phyloP scores from a whole-genome alignment of 92 coral and sea anemone species.

The Siderastrea siderea region DNA sequence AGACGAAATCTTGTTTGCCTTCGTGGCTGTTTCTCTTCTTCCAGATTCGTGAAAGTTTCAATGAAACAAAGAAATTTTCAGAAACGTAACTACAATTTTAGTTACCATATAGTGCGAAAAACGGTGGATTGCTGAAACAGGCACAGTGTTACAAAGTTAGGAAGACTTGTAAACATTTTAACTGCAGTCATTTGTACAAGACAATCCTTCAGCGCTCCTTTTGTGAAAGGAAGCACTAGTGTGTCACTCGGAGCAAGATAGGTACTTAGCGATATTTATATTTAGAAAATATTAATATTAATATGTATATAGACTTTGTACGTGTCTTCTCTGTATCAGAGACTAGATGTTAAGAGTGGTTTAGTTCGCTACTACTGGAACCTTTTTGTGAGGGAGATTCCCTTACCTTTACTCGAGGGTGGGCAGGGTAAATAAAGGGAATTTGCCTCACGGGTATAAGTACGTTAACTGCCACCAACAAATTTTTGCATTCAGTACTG shows the following conservation, averaged over 20 bases:
- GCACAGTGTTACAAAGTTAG: background rate
- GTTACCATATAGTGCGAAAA: no score
- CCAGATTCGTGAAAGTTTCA: no score
- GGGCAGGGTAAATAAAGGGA: background rate
- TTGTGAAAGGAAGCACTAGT: background rate
- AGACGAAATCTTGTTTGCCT: no score
- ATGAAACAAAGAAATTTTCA: no score
- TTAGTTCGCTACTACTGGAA: background rate
- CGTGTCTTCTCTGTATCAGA: background rate
- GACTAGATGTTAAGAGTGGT: no score
- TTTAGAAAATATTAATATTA: background rate
- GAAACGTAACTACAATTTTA: no score
- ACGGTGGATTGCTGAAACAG: background rate
- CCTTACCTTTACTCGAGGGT: background rate
- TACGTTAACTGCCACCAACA: background rate
- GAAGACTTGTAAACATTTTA: background rate
- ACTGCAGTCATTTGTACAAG: background rate
- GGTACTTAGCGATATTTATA: background rate
- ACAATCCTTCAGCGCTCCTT: background rate
- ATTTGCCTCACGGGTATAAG: background rate
- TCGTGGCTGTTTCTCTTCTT: no score
- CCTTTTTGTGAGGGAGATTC: background rate
- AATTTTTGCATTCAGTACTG: background rate
- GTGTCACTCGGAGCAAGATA: background rate
- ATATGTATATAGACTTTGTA: background rate